A percentile compares a stretch with the other conserved stretches of the same genome.
Conservation (phyloP, 2,797 vertebrate species). For the Dromococcyx pavoninus region DNA sequence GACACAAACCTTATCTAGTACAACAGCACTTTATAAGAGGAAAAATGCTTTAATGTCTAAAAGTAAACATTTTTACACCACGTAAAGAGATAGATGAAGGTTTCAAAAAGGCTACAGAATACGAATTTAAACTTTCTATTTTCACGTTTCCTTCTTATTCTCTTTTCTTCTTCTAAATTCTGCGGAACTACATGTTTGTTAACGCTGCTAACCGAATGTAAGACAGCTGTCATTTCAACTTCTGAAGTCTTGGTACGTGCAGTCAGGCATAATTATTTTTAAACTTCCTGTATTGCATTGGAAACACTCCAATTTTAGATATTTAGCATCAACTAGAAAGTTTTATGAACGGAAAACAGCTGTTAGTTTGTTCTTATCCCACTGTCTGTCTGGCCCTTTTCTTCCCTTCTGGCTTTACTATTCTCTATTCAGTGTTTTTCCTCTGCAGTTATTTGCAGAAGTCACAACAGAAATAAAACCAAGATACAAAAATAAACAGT, state of each 20-base stretch:
- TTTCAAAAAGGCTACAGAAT: not conserved
- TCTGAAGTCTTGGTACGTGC: not conserved
- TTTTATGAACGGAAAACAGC: not conserved
- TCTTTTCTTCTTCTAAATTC: not conserved
- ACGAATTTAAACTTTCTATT: not conserved
- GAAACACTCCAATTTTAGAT: not conserved
- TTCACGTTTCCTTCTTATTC: not conserved
- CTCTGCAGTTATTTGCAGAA: not conserved
- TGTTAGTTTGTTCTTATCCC: not conserved
- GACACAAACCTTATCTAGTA: not conserved
- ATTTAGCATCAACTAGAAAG: not conserved
- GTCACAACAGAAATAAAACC: not conserved
- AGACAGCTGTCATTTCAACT: not conserved
- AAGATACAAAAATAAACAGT: not conserved
- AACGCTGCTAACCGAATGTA: not conserved
- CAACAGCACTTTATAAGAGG: not conserved
- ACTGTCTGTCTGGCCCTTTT: not conserved
- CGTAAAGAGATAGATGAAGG: not conserved
- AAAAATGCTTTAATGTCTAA: not conserved
- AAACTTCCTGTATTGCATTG: not conserved
- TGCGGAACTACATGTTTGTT: not conserved
- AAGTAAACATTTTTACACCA: not conserved
- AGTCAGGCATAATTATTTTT: not conserved
- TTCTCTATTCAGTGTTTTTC: not conserved
- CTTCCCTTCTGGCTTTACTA: not conserved